A percentile compares a stretch with the other conserved stretches of the same genome.
These are phyloP conservation scores for Ridgeia piscesae DNA, from an alignment of 1,140 invertebrate genomes.

Conservation along the genomic window DNA sequence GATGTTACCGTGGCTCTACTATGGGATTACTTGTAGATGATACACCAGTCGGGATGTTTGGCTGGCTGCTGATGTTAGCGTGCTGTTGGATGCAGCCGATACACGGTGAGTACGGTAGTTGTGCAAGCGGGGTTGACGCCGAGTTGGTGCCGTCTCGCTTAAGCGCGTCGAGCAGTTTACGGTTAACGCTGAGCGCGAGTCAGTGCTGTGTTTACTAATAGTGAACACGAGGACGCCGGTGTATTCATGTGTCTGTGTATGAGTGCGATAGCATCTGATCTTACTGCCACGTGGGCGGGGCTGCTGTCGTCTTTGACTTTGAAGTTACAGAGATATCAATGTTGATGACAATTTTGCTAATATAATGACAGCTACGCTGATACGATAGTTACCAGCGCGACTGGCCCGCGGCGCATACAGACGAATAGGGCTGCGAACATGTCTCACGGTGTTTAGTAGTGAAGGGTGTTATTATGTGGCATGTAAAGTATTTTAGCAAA, in stretches of 20 bases:
- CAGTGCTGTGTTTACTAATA: neutral
- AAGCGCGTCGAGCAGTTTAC: neutral
- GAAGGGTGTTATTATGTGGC: neutral
- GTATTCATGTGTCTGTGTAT: neutral
- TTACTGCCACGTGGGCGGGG: neutral
- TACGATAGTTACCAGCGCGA: neutral
- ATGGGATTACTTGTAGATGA: neutral
- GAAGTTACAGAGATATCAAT: neutral
- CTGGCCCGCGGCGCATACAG: neutral
- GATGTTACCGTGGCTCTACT: neutral
- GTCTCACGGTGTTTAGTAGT: neutral
- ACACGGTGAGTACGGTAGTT: neutral
- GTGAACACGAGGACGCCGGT: neutral
- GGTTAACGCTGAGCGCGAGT: neutral
- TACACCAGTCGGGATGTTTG: neutral
- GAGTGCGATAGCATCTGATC: neutral
- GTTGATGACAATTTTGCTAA: neutral
- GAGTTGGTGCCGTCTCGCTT: neutral
- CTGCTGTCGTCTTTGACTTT: neutral
- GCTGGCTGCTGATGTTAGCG: neutral
- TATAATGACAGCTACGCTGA: neutral
- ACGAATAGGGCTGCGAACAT: neutral
- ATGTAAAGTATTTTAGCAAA: neutral
- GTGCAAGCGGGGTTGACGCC: too few relatives aligned
- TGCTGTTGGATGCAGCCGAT: neutral